Conservation (phyloP, 1,140 invertebrate species). For the Melanaphis sacchari region DNA sequence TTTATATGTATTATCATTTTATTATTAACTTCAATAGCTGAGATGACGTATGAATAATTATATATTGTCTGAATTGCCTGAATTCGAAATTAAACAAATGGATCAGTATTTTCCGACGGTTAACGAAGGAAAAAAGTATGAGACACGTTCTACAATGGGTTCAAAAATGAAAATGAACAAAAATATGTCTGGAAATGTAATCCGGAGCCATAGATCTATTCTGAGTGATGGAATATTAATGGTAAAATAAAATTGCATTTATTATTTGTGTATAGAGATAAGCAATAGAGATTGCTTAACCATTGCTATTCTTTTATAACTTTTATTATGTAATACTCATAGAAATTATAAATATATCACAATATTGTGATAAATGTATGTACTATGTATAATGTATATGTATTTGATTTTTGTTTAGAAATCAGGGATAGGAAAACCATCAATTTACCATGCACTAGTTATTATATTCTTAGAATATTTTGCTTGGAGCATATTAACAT, state of each 20-base stretch:
- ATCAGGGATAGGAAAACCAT: conserved; percentile 90
- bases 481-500: conserved; percentile 97
- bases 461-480: conserved; percentile 99
- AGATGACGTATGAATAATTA: not conserved
- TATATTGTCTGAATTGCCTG: not conserved
- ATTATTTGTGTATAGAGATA: not conserved
- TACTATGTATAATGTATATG: no score
- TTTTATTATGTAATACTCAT: not conserved
- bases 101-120: conserved; percentile 32
- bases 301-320: not conserved
- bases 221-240: conserved; percentile 10
- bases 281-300: not conserved
- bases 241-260: not conserved
- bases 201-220: conserved; percentile 20
- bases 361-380: not conserved
- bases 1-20: conserved; percentile 12
- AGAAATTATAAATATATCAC: not conserved
- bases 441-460: conserved; percentile 96
- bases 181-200: conserved; percentile 14
- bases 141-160: not conserved
- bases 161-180: conserved; percentile 33
- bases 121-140: conserved; percentile 19
- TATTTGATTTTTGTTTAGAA: conserved; percentile 66
- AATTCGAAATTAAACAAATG: not conserved
- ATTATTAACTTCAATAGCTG: not conserved